phyloP scores from a whole-genome alignment of 2,888 invertebrate species.

The Caenorhabditis wallacei region DNA sequence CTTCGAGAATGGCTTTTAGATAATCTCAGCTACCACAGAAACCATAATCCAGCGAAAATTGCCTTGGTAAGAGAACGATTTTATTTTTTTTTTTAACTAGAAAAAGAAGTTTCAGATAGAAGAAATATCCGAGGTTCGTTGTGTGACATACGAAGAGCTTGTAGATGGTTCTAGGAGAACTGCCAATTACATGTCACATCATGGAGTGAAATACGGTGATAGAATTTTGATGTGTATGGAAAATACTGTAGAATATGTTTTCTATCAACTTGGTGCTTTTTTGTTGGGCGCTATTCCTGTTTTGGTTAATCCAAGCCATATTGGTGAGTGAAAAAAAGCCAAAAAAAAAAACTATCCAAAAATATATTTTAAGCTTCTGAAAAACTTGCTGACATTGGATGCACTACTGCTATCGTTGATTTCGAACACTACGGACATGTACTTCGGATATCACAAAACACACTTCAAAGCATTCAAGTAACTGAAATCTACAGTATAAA shows the following conservation, averaged over 20 bases:
- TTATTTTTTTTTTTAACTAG: not conserved
- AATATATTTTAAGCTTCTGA: constrained; percentile 49
- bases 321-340: constrained; percentile 43
- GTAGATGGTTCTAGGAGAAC: constrained; percentile 51
- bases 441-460: constrained; percentile 38
- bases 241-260: constrained; percentile 67
- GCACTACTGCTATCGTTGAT: constrained; percentile 63
- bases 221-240: constrained; percentile 67
- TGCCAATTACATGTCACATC: constrained; percentile 69
- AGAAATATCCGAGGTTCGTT: constrained; percentile 67
- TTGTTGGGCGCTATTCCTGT: constrained; percentile 66
- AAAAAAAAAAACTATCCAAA: too few species aligned
- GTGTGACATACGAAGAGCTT: constrained; percentile 66
- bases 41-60: constrained; percentile 49
- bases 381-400: constrained; percentile 49
- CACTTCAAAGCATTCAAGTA: constrained; percentile 37
- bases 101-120: constrained; percentile 62
- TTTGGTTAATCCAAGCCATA: constrained; percentile 64
- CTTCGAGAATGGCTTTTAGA: constrained; percentile 61
- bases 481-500: too few species aligned
- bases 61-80: constrained; percentile 54
- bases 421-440: constrained; percentile 66
- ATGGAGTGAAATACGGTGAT: constrained; percentile 60
- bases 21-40: constrained; percentile 47
- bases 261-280: constrained; percentile 62